These are phyloP conservation scores for Corythornis madagascariensis DNA, from an alignment of 2,113 vertebrate genomes.

Conservation along the genomic window DNA sequence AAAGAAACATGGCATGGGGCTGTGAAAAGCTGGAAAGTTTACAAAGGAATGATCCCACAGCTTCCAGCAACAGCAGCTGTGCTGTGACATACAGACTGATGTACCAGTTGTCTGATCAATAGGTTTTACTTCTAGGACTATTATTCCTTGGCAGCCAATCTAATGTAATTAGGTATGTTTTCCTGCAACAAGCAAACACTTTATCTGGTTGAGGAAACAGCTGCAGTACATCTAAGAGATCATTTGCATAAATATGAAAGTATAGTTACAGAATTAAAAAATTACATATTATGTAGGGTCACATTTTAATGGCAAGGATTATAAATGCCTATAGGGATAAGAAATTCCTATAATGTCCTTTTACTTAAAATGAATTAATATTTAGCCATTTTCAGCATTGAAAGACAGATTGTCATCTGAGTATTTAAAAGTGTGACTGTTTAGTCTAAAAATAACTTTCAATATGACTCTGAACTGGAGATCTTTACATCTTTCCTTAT, in stretches of 20 bases:
- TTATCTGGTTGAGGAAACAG: constrained; percentile 49
- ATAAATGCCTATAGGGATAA: constrained; percentile 14
- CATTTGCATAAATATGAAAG: constrained; percentile 14
- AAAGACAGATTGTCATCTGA: neutral
- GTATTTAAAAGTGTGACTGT: neutral
- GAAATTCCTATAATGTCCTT: neutral
- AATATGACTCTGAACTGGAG: neutral
- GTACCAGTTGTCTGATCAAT: constrained; percentile 50
- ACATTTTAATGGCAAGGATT: neutral
- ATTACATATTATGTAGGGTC: neutral
- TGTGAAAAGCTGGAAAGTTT: constrained; percentile 30
- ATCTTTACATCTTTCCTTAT: neutral
- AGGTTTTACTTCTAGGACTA: constrained; percentile 58
- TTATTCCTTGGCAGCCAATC: constrained; percentile 66
- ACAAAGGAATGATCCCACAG: constrained; percentile 10
- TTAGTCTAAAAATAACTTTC: neutral
- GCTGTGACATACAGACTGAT: constrained; percentile 8
- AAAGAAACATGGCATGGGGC: neutral
- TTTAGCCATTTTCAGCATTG: neutral
- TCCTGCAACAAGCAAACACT: constrained; percentile 64
- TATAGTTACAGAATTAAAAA: constrained; percentile 20
- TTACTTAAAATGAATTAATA: neutral
- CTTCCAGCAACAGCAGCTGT: constrained; percentile 32
- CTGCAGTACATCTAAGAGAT: constrained; percentile 43
- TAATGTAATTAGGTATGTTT: constrained; percentile 61